Evolutionary conservation across 2,888 invertebrate genomes (phyloP), one percentile per base, ranked within the genome.

Genomic region (Parnassius glacialis): DNA sequence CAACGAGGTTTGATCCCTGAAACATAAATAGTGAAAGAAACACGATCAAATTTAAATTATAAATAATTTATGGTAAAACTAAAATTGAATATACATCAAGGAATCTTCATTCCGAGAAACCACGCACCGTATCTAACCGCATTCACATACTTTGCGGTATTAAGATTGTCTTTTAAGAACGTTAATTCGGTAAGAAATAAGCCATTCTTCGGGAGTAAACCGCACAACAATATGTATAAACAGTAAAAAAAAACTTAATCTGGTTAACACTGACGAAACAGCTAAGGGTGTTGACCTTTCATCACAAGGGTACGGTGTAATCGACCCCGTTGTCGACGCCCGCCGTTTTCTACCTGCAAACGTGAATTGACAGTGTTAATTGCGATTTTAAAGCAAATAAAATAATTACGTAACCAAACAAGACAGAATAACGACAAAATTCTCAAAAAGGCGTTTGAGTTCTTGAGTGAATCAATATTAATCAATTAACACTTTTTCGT

Each of bases 331-430:
- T 48, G 54, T 47, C 13, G 57, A 74, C 70, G 65, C 42, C 63
- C 53, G 65, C 74, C 80, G 75, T 73, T 78, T 76, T 74, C 78
- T 77, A 78, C 78, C 79, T 67, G 59, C 65, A 48, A 52, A 62
- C 62, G 64, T 66, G 61, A 52, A 34, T 16, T 50, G 50, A 20
- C 9, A 13, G 50, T 16, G 50, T 10, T 10, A 16, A 50, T 16
- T 50, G 50, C 42, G 16, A 57, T 50, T 25, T 58, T 58, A 44
- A 16, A 51, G 16, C 51, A 52, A 34, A 52, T 44, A 42, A 51
- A 58, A 44, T 44, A 52, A 52, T 58, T 52, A 58, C 13, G 44
- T 10, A 12, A 57, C 41, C 48, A 42, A 42, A 20, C 41, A 42
- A 34, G 10, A 25, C 7, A 10, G 44, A 9, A 47, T 47, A 34